Evolutionary conservation across 2,113 vertebrate species (phyloP), one percentile per base, ranked within the genome.

Genomic region (Scatophagus argus): DNA sequence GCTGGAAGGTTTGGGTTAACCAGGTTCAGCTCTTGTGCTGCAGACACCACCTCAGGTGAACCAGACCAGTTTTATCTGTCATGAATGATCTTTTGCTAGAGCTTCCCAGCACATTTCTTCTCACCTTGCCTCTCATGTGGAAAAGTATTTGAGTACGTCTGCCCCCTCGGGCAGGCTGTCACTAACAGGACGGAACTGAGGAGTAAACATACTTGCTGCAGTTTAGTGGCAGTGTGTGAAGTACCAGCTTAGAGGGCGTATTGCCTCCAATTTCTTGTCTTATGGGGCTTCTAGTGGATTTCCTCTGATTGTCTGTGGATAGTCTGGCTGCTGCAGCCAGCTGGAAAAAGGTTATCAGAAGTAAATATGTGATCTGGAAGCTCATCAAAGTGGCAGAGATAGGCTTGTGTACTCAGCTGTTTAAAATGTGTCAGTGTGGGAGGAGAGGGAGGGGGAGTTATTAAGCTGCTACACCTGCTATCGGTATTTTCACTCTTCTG

Each of bases 301-400:
- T 90, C 83, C 80, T 77, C 66, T 63, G 64, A 90, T 87, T 61
- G 81, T 78, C 72, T 83, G 77, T 0, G 38, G 69, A 89, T 69
- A 52, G 77, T 90, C 74, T 54, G 77, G 60, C 43, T 58, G 62
- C 65, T 68, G 72, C 73, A 74, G 84, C 54, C 60, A 47, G 68
- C 55, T 41, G 61, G 47, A 67, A 72, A 86, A 86, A 91, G 87
- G 90, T 91, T 93, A 93, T 94, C 93, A 89, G 79, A 79, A 87
- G 87, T 89, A 94, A 93, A 91, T 87, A 92, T 88, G 82, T 89
- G 79, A 87, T 83, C 64, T 86, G 68, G 86, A 85, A 43, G 44
- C 77, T 82, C 86, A 87, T 91, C 86, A 85, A 87, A 81, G 82
- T 68, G 52, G 66, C 73, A 78, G 67, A 84, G 92, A 93, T 89